These are phyloP conservation scores for Clistopyga incitator DNA, from an alignment of 2,888 invertebrate species.

Conservation along the genomic window DNA sequence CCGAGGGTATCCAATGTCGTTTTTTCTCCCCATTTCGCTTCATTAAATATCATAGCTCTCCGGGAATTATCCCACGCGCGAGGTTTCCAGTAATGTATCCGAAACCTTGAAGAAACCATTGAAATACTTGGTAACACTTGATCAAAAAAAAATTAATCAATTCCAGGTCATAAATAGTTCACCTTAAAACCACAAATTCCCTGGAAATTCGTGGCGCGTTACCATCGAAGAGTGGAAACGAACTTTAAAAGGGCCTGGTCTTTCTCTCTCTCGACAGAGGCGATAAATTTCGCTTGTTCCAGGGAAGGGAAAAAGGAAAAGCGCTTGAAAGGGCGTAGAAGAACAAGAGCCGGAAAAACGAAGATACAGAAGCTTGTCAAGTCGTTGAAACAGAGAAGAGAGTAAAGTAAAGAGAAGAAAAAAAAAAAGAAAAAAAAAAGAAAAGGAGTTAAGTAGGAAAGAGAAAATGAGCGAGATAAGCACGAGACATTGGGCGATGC, in stretches of 20 bases:
- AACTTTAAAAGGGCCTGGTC: constrained; percentile 44
- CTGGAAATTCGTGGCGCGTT: constrained; percentile 20
- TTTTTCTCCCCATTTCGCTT: constrained; percentile 46
- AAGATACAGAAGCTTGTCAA: constrained; percentile 27
- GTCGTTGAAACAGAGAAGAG: constrained; percentile 18
- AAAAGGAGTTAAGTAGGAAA: background rate
- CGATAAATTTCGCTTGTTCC: constrained; percentile 62
- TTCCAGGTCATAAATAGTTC: background rate
- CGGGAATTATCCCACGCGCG: constrained; percentile 18
- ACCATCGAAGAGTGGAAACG: constrained; percentile 10
- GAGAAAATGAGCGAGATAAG: constrained; percentile 52
- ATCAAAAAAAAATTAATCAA: background rate
- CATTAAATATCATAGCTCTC: constrained; percentile 22
- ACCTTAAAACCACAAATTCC: constrained; percentile 2
- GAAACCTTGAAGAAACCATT: background rate
- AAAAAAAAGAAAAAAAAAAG: constrained; percentile 6
- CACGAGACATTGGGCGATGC: constrained; percentile 41
- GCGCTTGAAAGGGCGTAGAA: constrained; percentile 21
- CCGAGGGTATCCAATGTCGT: constrained; percentile 16
- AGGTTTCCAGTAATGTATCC: constrained; percentile 16
- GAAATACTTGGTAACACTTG: background rate
- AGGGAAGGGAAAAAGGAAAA: constrained; percentile 38
- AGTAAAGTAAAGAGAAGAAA: background rate
- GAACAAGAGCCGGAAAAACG: constrained; percentile 47
- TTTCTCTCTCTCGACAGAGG: constrained; percentile 50